A percentile compares a stretch with the other conserved stretches of the same genome.
Conservation (phyloP, 1,140 invertebrate species). For the Drosophila subpulchrella region DNA sequence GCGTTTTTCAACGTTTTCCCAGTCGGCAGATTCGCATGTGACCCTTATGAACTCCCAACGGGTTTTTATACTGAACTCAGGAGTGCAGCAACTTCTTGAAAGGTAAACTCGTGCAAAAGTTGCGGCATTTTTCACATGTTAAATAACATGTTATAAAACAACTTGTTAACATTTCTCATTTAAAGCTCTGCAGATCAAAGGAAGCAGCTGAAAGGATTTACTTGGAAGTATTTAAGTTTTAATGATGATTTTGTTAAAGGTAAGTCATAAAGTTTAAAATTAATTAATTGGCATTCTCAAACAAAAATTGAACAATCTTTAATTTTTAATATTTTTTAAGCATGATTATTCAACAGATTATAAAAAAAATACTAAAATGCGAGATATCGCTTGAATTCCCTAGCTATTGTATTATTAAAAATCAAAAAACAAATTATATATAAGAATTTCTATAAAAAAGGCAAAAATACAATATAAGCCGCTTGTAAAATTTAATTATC, state of each 20-base stretch:
- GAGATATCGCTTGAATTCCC: too few species aligned
- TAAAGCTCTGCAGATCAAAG: not conserved
- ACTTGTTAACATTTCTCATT: constrained; percentile 18
- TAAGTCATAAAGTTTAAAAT: not conserved
- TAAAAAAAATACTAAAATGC: too few species aligned
- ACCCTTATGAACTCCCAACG: constrained; percentile 9
- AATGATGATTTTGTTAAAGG: not conserved
- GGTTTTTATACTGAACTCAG: constrained; percentile 2
- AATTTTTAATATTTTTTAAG: too few species aligned
- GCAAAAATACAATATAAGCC: not conserved
- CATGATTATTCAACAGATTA: too few species aligned
- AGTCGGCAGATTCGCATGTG: not conserved
- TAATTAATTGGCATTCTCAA: not conserved
- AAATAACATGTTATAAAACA: constrained; percentile 24
- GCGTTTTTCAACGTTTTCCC: not conserved
- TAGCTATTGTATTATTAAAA: not conserved
- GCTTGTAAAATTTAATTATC: not conserved
- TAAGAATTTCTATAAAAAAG: not conserved
- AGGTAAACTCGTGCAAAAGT: not conserved
- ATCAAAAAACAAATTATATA: not conserved
- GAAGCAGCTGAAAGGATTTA: not conserved
- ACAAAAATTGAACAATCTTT: too few species aligned
- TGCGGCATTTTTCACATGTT: constrained; percentile 18
- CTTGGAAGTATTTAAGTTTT: not conserved
- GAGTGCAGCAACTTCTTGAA: not conserved